These are phyloP conservation scores for Antheraea pernyi DNA, from an alignment of 1,140 invertebrate species.

Conservation along the genomic window DNA sequence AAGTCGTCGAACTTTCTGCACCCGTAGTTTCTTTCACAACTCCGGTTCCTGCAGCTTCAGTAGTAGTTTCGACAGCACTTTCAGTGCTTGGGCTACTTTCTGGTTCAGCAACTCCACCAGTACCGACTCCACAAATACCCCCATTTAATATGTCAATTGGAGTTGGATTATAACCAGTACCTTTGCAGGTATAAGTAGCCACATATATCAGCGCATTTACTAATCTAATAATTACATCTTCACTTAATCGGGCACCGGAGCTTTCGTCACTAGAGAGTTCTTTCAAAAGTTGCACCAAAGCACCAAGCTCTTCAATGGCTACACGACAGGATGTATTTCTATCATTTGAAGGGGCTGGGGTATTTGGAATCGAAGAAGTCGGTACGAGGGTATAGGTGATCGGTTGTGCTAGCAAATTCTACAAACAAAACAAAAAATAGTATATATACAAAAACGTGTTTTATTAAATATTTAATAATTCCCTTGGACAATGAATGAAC, in stretches of 20 bases:
- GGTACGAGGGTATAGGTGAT: constrained; percentile 4
- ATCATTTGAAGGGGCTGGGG: neutral
- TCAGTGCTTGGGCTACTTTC: neutral
- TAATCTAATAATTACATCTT: constrained; percentile 58
- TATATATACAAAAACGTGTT: neutral
- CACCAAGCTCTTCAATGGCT: constrained; percentile 20
- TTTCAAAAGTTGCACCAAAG: constrained; percentile 16
- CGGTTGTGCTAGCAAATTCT: constrained; percentile 2
- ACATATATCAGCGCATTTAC: constrained; percentile 56
- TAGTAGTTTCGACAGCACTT: neutral
- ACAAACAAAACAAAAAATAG: neutral
- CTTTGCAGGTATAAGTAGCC: constrained; percentile 25
- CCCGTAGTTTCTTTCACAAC: neutral
- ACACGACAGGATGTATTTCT: constrained; percentile 15
- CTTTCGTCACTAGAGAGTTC: constrained; percentile 28
- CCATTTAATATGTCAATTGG: neutral
- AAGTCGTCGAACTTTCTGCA: neutral
- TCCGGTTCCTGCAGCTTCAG: neutral
- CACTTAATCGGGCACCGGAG: constrained; percentile 17
- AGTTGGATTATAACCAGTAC: neutral
- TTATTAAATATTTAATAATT: too few species aligned
- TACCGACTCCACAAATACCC: neutral
- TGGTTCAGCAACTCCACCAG: neutral
- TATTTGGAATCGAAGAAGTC: neutral
- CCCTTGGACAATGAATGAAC: too few species aligned